These are phyloP conservation scores for Euschistus heros DNA, from an alignment of 1,140 invertebrate genomes.

Conservation along the genomic window DNA sequence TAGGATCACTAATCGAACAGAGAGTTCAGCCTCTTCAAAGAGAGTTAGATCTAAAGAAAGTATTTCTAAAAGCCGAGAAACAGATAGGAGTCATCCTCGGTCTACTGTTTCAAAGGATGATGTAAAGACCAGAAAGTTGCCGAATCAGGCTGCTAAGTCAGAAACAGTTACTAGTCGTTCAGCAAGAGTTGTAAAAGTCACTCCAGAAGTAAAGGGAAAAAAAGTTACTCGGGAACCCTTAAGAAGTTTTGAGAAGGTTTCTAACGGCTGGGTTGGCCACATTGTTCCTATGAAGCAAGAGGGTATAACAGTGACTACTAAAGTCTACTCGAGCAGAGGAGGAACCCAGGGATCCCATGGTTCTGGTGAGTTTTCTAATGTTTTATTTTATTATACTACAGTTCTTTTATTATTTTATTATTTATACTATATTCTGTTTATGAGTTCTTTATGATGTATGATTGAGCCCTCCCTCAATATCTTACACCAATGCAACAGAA, in stretches of 20 bases:
- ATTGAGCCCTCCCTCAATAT: too few species aligned
- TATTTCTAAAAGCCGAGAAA: background rate
- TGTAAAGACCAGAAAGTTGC: background rate
- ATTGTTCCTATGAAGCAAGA: conserved; percentile 13
- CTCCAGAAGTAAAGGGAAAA: conserved; percentile 1
- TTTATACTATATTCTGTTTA: too few species aligned
- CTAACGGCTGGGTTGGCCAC: conserved; percentile 25
- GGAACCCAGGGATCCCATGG: background rate
- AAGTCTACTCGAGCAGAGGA: background rate
- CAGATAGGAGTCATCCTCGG: background rate
- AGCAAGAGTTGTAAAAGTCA: background rate
- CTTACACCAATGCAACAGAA: too few species aligned
- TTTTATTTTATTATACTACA: too few species aligned
- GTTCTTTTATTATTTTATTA: too few species aligned
- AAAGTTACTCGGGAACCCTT: conserved; percentile 16
- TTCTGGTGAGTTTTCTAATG: background rate
- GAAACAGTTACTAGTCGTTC: background rate
- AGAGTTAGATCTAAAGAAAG: conserved; percentile 2
- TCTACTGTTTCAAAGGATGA: background rate
- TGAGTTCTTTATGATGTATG: too few species aligned
- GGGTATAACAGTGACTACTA: background rate
- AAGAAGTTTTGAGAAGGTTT: conserved; percentile 24
- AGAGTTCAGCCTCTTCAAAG: background rate
- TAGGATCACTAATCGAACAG: background rate
- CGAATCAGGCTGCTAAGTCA: too few species aligned